These are phyloP conservation scores for Periparus ater DNA, from an alignment of 2,797 vertebrate species.

Conservation along the genomic window DNA sequence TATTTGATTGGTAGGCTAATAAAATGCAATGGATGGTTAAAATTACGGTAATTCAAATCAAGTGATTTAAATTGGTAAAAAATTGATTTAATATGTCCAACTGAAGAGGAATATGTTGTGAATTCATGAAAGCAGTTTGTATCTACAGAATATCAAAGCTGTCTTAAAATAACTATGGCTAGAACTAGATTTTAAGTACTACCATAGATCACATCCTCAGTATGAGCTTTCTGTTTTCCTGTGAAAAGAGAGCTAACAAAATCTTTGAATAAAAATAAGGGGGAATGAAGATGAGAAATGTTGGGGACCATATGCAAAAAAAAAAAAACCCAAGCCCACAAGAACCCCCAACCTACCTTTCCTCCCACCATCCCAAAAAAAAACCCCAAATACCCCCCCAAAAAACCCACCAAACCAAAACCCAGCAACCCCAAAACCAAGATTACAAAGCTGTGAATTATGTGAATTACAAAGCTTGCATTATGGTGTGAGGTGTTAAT, in stretches of 20 bases:
- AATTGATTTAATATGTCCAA: neutral
- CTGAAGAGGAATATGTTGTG: neutral
- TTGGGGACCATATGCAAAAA: neutral
- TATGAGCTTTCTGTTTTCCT: neutral
- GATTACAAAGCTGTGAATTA: neutral
- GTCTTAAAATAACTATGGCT: neutral
- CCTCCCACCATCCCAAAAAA: accelerated
- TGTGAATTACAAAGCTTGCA: too few species aligned
- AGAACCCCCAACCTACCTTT: accelerated
- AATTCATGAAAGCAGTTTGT: neutral
- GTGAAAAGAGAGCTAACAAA: neutral
- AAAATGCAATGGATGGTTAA: neutral
- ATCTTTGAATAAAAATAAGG: neutral
- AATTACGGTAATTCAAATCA: neutral
- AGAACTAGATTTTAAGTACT: neutral
- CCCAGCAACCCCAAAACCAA: neutral
- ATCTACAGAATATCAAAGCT: neutral
- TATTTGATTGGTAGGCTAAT: neutral
- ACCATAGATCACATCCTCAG: neutral
- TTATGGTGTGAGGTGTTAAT: neutral
- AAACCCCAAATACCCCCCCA: accelerated
- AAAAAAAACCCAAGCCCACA: accelerated
- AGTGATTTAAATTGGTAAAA: neutral
- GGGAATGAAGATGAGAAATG: neutral
- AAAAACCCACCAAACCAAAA: neutral